phyloP scores from a whole-genome alignment of 2,888 invertebrate species.

The Euphydryas editha region DNA sequence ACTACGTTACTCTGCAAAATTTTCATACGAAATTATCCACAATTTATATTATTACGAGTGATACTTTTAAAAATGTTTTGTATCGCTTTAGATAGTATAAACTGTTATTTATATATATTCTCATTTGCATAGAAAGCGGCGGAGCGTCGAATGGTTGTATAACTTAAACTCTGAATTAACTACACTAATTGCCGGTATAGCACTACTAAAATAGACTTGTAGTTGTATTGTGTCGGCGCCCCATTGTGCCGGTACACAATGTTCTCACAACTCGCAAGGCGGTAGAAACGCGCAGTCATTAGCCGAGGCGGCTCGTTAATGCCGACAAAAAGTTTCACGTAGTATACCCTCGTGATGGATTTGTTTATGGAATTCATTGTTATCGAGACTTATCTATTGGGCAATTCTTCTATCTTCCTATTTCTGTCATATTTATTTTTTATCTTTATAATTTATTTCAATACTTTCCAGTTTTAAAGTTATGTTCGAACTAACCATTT shows the following conservation, averaged over 20 bases:
- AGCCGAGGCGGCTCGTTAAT: conserved; percentile 62
- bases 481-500: too few species aligned
- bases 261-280: conserved; percentile 48
- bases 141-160: conserved; percentile 28
- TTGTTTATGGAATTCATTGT: conserved; percentile 65
- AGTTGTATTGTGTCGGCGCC: conserved; percentile 55
- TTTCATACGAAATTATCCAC: neutral
- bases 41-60: conserved; percentile 1
- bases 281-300: conserved; percentile 55
- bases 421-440: neutral
- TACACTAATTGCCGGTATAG: conserved; percentile 66
- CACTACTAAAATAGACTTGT: conserved; percentile 63
- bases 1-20: conserved; percentile 24
- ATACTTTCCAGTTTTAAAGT: too few species aligned
- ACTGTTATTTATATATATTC: conserved; percentile 13
- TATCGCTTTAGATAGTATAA: neutral
- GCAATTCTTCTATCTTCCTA: conserved; percentile 59
- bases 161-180: conserved; percentile 51
- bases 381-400: conserved; percentile 69
- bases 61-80: conserved; percentile 3
- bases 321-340: conserved; percentile 63
- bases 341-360: conserved; percentile 67
- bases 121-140: conserved; percentile 34
- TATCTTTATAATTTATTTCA: too few species aligned
- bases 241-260: conserved; percentile 60